Conservation (phyloP, 92 coral and sea anemone genomes). For the Meandrina meandrites region DNA sequence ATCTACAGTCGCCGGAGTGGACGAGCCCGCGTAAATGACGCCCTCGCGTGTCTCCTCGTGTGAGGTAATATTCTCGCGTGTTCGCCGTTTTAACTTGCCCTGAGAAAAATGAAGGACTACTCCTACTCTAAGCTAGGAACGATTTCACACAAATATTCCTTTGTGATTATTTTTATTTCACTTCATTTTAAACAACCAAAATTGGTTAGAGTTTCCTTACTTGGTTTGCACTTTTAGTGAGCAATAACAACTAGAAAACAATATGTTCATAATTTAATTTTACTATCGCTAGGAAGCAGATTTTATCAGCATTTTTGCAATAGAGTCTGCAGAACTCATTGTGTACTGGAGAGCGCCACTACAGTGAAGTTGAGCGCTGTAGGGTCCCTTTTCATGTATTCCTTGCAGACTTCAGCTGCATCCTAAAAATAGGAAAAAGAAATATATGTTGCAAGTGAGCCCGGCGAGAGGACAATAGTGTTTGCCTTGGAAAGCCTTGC, state of each 20-base stretch:
- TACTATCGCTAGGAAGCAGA: no score
- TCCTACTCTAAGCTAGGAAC: not conserved
- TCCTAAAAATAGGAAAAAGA: constrained; percentile 57
- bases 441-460: not conserved
- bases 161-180: not conserved
- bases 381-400: constrained; percentile 92
- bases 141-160: not conserved
- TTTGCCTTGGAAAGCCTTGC: not conserved
- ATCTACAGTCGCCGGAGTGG: no score
- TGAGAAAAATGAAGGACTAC: no score
- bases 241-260: not conserved
- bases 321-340: not conserved
- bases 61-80: no score
- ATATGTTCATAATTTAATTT: constrained; percentile 19
- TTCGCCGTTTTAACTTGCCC: no score
- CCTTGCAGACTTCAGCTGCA: constrained; percentile 90
- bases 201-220: not conserved
- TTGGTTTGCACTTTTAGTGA: not conserved
- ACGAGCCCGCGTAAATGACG: no score
- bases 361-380: constrained; percentile 78
- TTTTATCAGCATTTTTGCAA: not conserved
- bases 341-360: constrained; percentile 62
- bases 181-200: not conserved
- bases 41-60: no score
- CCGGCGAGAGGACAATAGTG: not conserved